Conservation (phyloP, 2,797 vertebrate species). For the Stomatorhinus walkeri region DNA sequence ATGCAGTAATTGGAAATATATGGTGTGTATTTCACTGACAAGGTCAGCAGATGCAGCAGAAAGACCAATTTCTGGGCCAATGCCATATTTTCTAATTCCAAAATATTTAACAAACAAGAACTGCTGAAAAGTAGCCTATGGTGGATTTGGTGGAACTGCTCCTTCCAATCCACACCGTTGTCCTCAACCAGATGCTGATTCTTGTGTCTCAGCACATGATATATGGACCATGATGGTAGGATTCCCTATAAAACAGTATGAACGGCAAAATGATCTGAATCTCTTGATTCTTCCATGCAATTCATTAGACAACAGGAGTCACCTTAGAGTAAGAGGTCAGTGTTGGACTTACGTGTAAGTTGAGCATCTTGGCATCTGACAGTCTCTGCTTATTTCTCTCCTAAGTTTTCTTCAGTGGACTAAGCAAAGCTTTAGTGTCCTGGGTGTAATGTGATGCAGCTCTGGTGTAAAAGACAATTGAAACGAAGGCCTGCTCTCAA, state of each 20-base stretch:
- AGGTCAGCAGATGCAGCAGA: not conserved
- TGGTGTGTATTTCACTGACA: not conserved
- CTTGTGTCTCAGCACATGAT: not conserved
- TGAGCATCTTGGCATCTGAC: not conserved
- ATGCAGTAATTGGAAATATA: not conserved
- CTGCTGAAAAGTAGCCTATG: not conserved
- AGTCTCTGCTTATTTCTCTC: not conserved
- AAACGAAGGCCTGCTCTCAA: conserved; percentile 31
- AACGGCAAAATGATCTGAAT: not conserved
- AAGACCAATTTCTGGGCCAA: not conserved
- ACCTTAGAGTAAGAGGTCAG: not conserved
- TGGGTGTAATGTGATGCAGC: not conserved
- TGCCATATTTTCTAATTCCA: not conserved
- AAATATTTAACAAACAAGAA: not conserved
- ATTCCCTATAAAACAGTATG: not conserved
- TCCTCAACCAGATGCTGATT: not conserved
- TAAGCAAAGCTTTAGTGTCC: not conserved
- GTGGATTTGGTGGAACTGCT: not conserved
- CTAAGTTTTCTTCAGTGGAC: not conserved
- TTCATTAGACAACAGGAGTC: not conserved
- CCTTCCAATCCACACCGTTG: not conserved
- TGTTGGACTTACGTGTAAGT: not conserved
- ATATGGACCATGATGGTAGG: not conserved
- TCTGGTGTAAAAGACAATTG: conserved; percentile 21
- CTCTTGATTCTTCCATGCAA: not conserved